These are phyloP conservation scores for Atherinosoma microstoma DNA, from an alignment of 2,797 vertebrate species.

Conservation along the genomic window DNA sequence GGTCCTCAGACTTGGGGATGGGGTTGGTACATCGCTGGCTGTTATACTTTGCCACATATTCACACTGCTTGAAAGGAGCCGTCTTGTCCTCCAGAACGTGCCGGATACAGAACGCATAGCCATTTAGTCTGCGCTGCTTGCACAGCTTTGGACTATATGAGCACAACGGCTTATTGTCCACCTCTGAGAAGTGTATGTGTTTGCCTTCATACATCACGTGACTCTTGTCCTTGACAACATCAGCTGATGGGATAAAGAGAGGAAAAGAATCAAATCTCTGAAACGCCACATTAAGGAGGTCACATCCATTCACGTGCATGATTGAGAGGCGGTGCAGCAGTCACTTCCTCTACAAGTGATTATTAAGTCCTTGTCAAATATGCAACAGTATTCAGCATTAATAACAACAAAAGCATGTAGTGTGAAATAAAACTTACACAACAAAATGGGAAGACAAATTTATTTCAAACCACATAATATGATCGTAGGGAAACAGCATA, in stretches of 20 bases:
- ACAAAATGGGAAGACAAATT: background rate
- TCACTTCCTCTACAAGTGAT: constrained; percentile 7
- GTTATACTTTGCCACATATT: constrained; percentile 99
- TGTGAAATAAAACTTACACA: background rate
- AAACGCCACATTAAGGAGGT: constrained; percentile 20
- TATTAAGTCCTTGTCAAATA: background rate
- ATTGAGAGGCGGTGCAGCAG: background rate
- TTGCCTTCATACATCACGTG: constrained; percentile 99
- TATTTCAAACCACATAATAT: constrained; percentile 3
- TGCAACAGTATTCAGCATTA: background rate
- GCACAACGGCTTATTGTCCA: constrained; percentile 99
- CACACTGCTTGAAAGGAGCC: constrained; percentile 99
- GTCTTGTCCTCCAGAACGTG: constrained; percentile 99
- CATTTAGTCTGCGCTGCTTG: constrained; percentile 99
- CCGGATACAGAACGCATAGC: constrained; percentile 99
- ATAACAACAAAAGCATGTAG: background rate
- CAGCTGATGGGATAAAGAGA: constrained; percentile 89
- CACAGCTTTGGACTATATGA: constrained; percentile 99
- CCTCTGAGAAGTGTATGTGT: constrained; percentile 99
- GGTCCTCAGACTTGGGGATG: constrained; percentile 98
- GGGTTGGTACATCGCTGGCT: constrained; percentile 99
- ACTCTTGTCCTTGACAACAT: constrained; percentile 99
- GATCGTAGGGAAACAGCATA: background rate
- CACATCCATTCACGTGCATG: background rate
- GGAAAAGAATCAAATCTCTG: constrained; percentile 45